Conservation (phyloP, 2,113 vertebrate genomes). For the Thunnus thynnus region DNA sequence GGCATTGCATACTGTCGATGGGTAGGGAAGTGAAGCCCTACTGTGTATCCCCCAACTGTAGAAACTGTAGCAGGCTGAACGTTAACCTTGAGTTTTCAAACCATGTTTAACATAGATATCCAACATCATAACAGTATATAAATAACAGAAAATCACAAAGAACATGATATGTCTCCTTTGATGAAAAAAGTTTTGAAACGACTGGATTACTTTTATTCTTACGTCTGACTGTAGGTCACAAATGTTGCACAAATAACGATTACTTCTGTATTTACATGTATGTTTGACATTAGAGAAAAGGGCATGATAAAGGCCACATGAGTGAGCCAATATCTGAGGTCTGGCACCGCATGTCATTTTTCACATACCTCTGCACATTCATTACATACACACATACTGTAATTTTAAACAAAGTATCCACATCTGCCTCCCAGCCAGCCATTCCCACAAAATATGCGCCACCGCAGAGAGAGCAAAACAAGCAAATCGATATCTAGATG, state of each 20-base stretch:
- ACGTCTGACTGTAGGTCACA: background rate
- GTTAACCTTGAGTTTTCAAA: no score
- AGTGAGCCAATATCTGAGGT: conserved; percentile 23
- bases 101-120: no score
- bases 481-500: conserved; percentile 61
- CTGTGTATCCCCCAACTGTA: background rate
- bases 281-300: conserved; percentile 63
- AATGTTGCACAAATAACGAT: conserved; percentile 8
- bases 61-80: background rate
- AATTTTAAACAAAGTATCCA: conserved; percentile 32
- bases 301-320: conserved; percentile 46
- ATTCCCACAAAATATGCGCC: conserved; percentile 49
- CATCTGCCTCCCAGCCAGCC: conserved; percentile 43
- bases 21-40: conserved; percentile 11
- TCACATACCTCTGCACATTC: conserved; percentile 37
- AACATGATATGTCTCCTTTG: no score
- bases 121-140: no score
- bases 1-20: conserved; percentile 6
- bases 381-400: conserved; percentile 24
- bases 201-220: background rate
- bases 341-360: conserved; percentile 25
- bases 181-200: background rate
- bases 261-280: conserved; percentile 49
- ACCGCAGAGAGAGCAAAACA: conserved; percentile 55
- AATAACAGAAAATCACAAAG: no score